Base-by-base conservation (phyloP, 1,140 invertebrate genomes). In the Pseudomyrmex cubaensis region DNA sequence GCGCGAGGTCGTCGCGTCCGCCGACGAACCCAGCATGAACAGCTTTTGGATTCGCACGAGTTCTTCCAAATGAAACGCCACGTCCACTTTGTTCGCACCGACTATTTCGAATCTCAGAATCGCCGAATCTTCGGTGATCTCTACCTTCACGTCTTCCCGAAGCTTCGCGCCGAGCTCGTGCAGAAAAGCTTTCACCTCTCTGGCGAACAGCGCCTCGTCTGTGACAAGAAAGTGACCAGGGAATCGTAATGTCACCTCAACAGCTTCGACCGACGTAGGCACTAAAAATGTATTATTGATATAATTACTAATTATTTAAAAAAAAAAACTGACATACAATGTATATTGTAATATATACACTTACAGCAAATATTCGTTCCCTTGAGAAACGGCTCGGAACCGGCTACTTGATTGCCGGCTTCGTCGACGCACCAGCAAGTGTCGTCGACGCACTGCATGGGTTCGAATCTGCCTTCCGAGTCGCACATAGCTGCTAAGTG, bases 351-450 rank as follows among this genome's bases (percentile, higher is more conserved):
- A 20, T 20, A 20, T 20, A 20, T 20, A 20, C 73, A 95, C 95
- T 95, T 93, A 96, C 96, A 90, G 90, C 96, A 96, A 54, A 94
- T 93, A 72, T 94, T 95, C 52, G 95, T 94, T 61, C 95, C 96
- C 91, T 94, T 96, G 74, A 95, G 93, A 92, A 98, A 96, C 50
- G 96, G 95, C 87, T 96, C 94, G 2, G 95, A 95, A 25, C 96
- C 93, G 83, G 95, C 94, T 1, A 97, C 91, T 85, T 97, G 96
- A 93, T 97, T 97, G 10, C 97, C 97, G 1, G 97, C 97, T 82
- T 97, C 97, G 92, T 98, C 97, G 2, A 98, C 97, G 92, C 97
- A 98, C 97, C 97, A 98, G 91, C 97, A 98, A 35, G 95, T 95
- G 1, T 95, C 95, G 1, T 95, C 95, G 48, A 96, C 96, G 89